Evolutionary conservation across 2,888 invertebrate genomes (phyloP), one percentile per base, ranked within the genome.

Genomic region (Lasioglossum figueresi): DNA sequence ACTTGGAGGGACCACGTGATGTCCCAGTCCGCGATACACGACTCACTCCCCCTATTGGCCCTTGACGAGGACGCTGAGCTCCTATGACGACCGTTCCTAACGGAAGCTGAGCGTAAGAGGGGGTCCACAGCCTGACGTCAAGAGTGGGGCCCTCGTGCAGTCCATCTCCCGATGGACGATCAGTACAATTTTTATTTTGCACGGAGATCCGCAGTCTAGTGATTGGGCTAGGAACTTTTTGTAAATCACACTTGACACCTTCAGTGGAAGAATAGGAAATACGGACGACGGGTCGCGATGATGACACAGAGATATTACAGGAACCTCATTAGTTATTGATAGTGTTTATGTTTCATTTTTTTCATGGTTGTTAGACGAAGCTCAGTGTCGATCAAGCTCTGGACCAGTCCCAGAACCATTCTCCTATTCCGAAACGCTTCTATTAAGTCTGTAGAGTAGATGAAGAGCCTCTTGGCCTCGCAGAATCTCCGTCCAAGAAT

Each of bases 381-480:
- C n/a, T 37, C n/a, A 48, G 63, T 12, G 76, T 48, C 56, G 45
- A 73, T 68, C 79, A 75, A 70, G 59, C 63, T 59, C 3, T 43
- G 79, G 68, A 40, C 83, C 59, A 77, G 59, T 27, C n/a, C 27
- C 14, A 6, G 19, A 63, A 73, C 19, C 27, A 19, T 16, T 52
- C 34, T 4, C 48, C 45, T 19, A 4, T 3, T n/a, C 34, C 10
- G 31, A 59, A 45, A 48, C 27, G 40, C 16, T 72, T 74, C 37
- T 34, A 8, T 40, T 45, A 2, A 12, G 68, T 23, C 34, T 40
- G 19, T 10, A 12, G 70, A 73, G 73, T 74, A 80, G 23, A n/a
- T 66, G 85, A 84, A 85, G 85, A 85, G 85, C 59, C 43, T 12
- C 2, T 12, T 16, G 56, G 56, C n/a, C 23, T 45, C 2, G 1